A percentile compares a stretch with the other conserved stretches of the same genome.
Conservation (phyloP, 1,140 invertebrate genomes). For the Reticulitermes speratus region DNA sequence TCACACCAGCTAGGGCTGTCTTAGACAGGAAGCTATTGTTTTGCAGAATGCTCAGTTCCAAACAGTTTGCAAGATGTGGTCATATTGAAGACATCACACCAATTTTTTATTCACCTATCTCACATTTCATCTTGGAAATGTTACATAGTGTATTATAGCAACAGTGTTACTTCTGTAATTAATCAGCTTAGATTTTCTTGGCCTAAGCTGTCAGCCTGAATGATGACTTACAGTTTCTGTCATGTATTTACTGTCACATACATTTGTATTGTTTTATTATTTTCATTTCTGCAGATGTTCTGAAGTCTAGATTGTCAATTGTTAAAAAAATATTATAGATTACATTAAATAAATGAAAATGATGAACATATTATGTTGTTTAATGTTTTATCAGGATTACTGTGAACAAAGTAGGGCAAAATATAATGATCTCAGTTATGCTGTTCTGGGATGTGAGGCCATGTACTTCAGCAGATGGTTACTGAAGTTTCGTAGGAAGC, state of each 20-base stretch:
- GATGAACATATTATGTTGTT: neutral
- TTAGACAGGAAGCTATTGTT: too few species aligned
- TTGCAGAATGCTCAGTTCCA: too few species aligned
- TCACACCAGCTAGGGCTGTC: too few species aligned
- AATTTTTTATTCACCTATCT: too few species aligned
- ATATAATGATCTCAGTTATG: too few species aligned
- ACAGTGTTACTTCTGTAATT: neutral
- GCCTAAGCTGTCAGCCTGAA: neutral
- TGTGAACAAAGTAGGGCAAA: too few species aligned
- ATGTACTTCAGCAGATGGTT: too few species aligned
- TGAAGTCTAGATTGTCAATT: neutral
- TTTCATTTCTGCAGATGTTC: neutral
- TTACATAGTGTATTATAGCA: neutral
- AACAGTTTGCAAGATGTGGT: too few species aligned
- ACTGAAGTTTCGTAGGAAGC: too few species aligned
- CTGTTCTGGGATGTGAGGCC: too few species aligned
- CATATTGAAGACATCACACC: too few species aligned
- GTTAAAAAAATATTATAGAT: neutral
- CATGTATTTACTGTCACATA: neutral
- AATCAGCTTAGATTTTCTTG: neutral
- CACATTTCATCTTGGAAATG: neutral
- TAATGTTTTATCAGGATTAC: too few species aligned
- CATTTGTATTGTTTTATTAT: neutral
- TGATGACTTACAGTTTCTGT: neutral
- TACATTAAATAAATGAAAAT: conserved; percentile 11